A percentile compares a stretch with the other conserved stretches of the same genome.
Conservation (phyloP, 2,888 invertebrate genomes). For the Macrophya alboannulata region DNA sequence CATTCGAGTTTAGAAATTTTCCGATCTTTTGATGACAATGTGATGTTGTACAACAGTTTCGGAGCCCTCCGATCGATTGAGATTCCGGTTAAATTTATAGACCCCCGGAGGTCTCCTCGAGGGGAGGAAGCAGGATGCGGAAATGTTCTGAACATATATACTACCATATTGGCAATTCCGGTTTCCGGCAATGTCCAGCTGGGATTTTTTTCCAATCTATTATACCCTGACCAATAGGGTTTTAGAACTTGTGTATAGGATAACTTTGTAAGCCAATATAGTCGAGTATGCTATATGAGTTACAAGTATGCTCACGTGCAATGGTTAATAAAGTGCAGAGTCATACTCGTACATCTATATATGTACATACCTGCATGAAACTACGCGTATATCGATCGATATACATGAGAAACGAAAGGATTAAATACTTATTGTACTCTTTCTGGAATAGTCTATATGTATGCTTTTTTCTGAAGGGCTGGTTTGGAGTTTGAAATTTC, state of each 20-base stretch:
- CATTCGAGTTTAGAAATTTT: too few relatives aligned
- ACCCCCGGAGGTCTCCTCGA: background rate
- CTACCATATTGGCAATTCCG: constrained; percentile 43
- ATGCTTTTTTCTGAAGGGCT: too few relatives aligned
- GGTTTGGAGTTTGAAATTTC: too few relatives aligned
- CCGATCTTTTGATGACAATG: background rate
- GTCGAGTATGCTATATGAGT: background rate
- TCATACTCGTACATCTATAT: background rate
- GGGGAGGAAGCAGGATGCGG: constrained; percentile 18
- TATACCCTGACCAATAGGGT: constrained; percentile 6
- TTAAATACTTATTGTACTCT: background rate
- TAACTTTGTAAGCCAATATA: background rate
- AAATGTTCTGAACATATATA: background rate
- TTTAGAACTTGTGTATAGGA: background rate
- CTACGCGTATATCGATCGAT: background rate
- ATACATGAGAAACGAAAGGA: background rate
- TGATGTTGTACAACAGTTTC: background rate
- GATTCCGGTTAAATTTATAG: background rate
- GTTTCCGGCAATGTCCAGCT: constrained; percentile 23
- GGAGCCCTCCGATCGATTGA: background rate
- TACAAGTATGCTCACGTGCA: background rate
- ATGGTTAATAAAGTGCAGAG: constrained; percentile 2
- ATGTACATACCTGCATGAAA: background rate
- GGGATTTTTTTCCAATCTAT: constrained; percentile 13
- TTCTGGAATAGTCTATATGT: too few relatives aligned